A percentile compares a stretch with the other conserved stretches of the same genome.
Evolutionary conservation across 2,113 vertebrate genomes (phyloP).

Genomic region (Halichoerus grypus): DNA sequence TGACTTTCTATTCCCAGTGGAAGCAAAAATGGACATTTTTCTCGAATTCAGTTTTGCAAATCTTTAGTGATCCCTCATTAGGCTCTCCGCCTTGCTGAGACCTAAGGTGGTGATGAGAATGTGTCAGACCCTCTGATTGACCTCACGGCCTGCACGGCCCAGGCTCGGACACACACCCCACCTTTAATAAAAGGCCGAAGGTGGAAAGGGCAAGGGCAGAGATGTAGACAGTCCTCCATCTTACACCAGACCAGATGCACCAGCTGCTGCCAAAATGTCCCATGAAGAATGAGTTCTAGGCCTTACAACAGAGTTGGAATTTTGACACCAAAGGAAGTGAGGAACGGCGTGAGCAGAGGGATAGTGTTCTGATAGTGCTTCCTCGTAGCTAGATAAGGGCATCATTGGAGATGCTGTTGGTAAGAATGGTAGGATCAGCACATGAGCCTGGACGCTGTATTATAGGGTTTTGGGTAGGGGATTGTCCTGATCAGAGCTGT

Average conservation of each 20-base stretch:
- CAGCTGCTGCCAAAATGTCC: not conserved
- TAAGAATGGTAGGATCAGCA: not conserved
- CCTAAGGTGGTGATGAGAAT: not conserved
- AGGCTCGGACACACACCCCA: rapidly evolving
- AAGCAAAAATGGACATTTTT: not conserved
- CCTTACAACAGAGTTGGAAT: not conserved
- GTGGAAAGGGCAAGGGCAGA: not conserved
- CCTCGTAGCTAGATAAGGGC: not conserved
- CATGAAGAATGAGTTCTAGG: not conserved
- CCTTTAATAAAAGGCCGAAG: not conserved
- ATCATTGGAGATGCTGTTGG: not conserved
- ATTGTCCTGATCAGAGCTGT: not conserved
- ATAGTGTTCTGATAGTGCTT: not conserved
- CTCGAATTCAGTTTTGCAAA: not conserved
- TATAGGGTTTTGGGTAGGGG: not conserved
- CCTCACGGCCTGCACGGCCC: not conserved
- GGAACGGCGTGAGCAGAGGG: not conserved
- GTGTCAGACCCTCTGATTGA: not conserved
- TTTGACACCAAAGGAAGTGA: not conserved
- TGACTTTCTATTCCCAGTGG: not conserved
- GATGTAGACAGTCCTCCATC: not conserved
- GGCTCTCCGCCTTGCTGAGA: not conserved
- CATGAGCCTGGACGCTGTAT: not conserved
- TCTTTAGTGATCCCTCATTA: not conserved
- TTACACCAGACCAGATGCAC: not conserved